Base-by-base conservation (phyloP, 2,888 invertebrate species). In the Balanococcus diminutus region DNA sequence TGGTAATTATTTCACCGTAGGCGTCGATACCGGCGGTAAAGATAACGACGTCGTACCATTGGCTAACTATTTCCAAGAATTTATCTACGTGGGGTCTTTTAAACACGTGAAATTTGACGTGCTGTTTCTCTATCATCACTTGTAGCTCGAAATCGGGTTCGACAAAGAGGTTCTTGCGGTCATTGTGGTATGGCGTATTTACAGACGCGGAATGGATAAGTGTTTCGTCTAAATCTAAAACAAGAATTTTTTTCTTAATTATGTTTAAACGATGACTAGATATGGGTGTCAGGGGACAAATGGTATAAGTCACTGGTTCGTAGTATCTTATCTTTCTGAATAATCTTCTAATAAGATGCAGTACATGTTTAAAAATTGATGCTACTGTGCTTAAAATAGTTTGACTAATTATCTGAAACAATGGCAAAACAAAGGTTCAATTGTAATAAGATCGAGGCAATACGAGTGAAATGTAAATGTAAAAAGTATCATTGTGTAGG, bases 1-100 rank as follows among this genome's bases (percentile, higher is more conserved):
- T 85, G 46, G 85, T 85, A 85, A 85, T 85, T 19, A 85, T 85
- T 85, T 85, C 85, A 19, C 85, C 85, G 25, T 85, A 85, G 2
- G 85, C 79, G 51, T 85, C 85, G 46, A 85, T 85, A 19, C 85
- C 85, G 2, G 85, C 85, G 1, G 85, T 85, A 32, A 85, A 85
- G 6, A 85, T 79, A 19, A 85, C 85, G 22, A 85, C 85, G n/a
- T 85, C 79, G 51, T 85, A 85, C 85, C 85, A 85, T 25, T 85
- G 85, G 32, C 85, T 85, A 31, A 85, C 85, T 32, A 85, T 85
- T 79, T 85, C 85, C 14, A 85, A 51, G 42, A 85, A 85, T 79
- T 79, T 85, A 19, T 85, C 85, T 1, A 85, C 85, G 46, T 79
- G 79, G 3, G 85, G 85, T 42, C 85, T 36, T 79, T 85, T 85